Evolutionary conservation across 2,797 vertebrate genomes (phyloP), one percentile per base, ranked within the genome.

Genomic region (Enteromius anoplus): DNA sequence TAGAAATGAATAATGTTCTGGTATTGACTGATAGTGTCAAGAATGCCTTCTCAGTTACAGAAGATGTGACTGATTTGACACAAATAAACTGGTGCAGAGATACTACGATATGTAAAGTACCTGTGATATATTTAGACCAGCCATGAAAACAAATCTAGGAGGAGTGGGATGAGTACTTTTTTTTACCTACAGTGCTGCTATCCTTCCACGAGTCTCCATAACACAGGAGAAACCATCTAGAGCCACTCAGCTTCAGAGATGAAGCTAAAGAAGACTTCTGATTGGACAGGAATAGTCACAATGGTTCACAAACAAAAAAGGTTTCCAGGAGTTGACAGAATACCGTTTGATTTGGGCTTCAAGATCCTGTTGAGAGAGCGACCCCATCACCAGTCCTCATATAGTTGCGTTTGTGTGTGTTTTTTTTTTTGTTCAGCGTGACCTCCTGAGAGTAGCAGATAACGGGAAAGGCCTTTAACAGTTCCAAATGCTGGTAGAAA

Each of bases 401-500:
- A n/a, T 49, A 19, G 42, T 53, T 65, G 53, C 21, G 34, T 26
- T 34, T 34, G 55, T 70, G 75, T 19, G 23, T 49, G 11, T 47
- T 37, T 0, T 79, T 60, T 26, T 58, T 68, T 23, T 71, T 26
- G 53, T 77, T 80, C 58, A 75, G 64, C 58, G 11, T 60, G 55
- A 76, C 65, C 65, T 80, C 49, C 80, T 80, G 81, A 80, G 77
- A n/a, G 12, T 49, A 51, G 73, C 75, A 69, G 85, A 62, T 51
- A 60, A 75, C 17, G n/a, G 58, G 70, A 69, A 81, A 83, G 76
- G 70, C 81, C 47, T 76, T 84, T 73, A 42, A 69, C 29, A 60
- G 71, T 77, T 68, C 81, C 64, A 85, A 75, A 87, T 88, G 90
- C 92, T 92, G 90, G 90, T 92, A 85, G 73, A 83, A 77, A 86